phyloP scores from a whole-genome alignment of 35 echinoderm and acorn worm genomes.

The Amphiura filiformis region DNA sequence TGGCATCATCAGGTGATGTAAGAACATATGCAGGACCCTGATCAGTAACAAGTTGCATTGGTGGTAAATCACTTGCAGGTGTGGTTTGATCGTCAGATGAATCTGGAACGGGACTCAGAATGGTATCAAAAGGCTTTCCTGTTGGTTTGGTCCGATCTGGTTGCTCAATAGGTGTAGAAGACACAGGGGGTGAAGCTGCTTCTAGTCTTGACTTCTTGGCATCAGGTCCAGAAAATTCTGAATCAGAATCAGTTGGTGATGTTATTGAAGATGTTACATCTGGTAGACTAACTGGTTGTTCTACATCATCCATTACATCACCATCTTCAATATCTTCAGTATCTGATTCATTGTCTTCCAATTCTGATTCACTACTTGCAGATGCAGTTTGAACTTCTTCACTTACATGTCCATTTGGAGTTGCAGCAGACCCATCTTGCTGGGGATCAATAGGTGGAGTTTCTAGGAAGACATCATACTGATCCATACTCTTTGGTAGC shows the following conservation, averaged over 20 bases:
- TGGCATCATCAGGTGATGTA: neutral
- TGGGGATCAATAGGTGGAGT: neutral
- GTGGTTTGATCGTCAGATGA: neutral
- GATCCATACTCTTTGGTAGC: neutral
- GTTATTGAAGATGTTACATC: too few species aligned
- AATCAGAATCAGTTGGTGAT: too few species aligned
- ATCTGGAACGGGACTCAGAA: neutral
- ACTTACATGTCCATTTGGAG: too few species aligned
- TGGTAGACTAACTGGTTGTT: too few species aligned
- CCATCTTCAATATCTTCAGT: too few species aligned
- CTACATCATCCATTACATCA: too few species aligned
- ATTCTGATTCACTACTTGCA: too few species aligned
- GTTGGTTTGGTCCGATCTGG: neutral
- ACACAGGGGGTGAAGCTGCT: neutral
- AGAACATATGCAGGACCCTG: conserved; percentile 48
- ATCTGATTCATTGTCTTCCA: too few species aligned
- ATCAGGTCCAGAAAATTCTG: too few species aligned
- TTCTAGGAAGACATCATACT: neutral
- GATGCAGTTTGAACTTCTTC: too few species aligned
- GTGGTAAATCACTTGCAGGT: neutral
- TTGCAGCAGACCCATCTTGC: too few species aligned
- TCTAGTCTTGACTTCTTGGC: too few species aligned
- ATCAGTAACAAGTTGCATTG: conserved; percentile 30
- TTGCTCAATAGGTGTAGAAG: neutral
- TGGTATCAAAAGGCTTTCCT: neutral